Base-by-base conservation (phyloP, 2,888 invertebrate species). In the Eubasilissa splendida region DNA sequence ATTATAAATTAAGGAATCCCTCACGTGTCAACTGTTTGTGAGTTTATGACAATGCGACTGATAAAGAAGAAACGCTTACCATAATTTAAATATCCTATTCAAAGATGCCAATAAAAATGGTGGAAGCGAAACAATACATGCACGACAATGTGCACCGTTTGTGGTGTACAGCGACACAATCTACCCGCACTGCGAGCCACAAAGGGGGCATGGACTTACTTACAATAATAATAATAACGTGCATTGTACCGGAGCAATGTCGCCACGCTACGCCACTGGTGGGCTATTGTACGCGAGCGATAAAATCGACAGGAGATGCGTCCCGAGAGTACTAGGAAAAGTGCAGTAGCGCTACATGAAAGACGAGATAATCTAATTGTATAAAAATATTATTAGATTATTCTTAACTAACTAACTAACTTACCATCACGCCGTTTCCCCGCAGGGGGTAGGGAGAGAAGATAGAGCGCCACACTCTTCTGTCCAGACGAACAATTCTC, bases 111-210 rank as follows among this genome's bases (percentile, higher is more conserved):
- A 63, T 63, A 63, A 63, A 63, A 63, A 63, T 33, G 63, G 11
- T 63, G 63, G 0, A 4, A 11, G 63, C 63, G 63, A 63, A 63
- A 63, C 63, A 63, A 63, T 63, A 63, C 63, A 11, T 33, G 11
- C 8, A 63, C 63, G 63, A 63, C 63, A 63, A 63, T 63, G 68
- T 14, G 11, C 68, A 14, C 9, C 14, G 14, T 68, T 68, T 68
- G 68, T 50, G 68, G 68, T 68, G 68, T 68, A n/a, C 12, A 50
- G 68, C 68, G 12, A 68, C 42, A 68, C 68, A 68, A 10, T 68
- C 14, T 68, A 14, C 68, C 68, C 68, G 68, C 68, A 68, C 68
- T 50, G 68, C 33, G 68, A 7, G 68, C 5, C 33, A 14, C 33
- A 52, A 33, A 42, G 50, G 52, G 66, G 42, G 50, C 68, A 42